Conservation (phyloP, 2,888 invertebrate species). For the Cataglyphis rosenhaueri region DNA sequence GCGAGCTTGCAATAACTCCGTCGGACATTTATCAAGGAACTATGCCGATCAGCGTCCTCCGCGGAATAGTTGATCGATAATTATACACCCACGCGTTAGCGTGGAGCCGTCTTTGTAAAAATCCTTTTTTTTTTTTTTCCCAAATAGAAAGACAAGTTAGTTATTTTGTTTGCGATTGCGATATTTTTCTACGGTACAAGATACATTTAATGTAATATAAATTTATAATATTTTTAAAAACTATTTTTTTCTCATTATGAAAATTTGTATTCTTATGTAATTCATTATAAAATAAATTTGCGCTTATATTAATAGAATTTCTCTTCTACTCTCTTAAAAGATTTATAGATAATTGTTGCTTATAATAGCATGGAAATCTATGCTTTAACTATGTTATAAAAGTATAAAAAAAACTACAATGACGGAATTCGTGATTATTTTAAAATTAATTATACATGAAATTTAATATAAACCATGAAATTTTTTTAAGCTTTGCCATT, state of each 20-base stretch:
- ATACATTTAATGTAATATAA: not conserved
- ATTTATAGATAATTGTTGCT: slow-evolving; percentile 8
- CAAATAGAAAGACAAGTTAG: not conserved
- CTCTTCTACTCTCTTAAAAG: not conserved
- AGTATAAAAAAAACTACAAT: slow-evolving; percentile 7
- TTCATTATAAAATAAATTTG: not conserved
- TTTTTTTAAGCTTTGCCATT: slow-evolving; percentile 32
- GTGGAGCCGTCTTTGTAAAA: not conserved
- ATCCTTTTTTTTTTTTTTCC: not conserved
- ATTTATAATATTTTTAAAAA: not conserved
- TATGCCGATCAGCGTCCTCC: slow-evolving; percentile 63
- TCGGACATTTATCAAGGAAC: slow-evolving; percentile 72
- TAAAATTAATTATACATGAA: slow-evolving; percentile 32
- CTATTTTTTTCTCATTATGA: not conserved
- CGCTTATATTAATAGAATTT: not conserved
- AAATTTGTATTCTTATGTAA: not conserved
- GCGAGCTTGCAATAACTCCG: slow-evolving; percentile 70
- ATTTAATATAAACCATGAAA: slow-evolving; percentile 38
- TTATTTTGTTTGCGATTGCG: not conserved
- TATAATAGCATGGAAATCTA: not conserved
- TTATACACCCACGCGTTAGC: slow-evolving; percentile 3
- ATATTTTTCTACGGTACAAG: not conserved
- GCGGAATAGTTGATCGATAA: slow-evolving; percentile 50
- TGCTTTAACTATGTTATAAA: slow-evolving; percentile 14
- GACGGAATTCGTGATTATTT: slow-evolving; percentile 33